These are phyloP conservation scores for Pilophorus perplexus DNA, from an alignment of 2,888 invertebrate species.

Conservation along the genomic window DNA sequence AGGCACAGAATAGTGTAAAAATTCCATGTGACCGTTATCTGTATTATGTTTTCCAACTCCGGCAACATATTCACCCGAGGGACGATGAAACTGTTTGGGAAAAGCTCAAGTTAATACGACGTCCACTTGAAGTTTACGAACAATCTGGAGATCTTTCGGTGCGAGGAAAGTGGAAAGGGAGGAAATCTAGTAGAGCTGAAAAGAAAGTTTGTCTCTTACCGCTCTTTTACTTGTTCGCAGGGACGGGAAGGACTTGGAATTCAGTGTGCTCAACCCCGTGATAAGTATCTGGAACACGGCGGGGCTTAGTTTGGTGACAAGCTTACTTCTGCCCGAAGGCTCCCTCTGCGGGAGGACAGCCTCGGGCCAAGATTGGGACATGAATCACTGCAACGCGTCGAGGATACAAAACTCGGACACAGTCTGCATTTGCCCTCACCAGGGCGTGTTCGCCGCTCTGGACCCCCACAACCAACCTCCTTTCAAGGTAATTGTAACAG, in stretches of 20 bases:
- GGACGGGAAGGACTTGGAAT: constrained; percentile 46
- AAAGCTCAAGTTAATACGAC: too few species aligned
- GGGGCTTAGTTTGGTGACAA: constrained; percentile 29
- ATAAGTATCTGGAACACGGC: constrained; percentile 43
- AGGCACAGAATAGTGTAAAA: too few species aligned
- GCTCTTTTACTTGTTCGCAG: constrained; percentile 30
- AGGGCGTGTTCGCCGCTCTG: constrained; percentile 40
- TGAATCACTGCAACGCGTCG: constrained; percentile 56
- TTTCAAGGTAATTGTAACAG: constrained; percentile 39
- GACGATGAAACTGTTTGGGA: too few species aligned
- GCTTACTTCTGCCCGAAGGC: constrained; percentile 38
- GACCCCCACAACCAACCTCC: constrained; percentile 28
- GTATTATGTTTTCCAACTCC: too few species aligned
- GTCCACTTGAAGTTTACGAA: too few species aligned
- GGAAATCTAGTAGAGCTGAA: too few species aligned
- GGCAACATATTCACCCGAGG: too few species aligned
- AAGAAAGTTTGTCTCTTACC: neutral
- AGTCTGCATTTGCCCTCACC: constrained; percentile 36
- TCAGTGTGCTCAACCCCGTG: constrained; percentile 43
- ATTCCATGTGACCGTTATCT: too few species aligned
- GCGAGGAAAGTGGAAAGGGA: too few species aligned
- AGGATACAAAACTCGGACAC: constrained; percentile 23
- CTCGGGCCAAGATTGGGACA: constrained; percentile 61
- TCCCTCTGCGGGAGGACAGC: constrained; percentile 41
- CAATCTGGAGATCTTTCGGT: too few species aligned